phyloP scores from a whole-genome alignment of 2,797 vertebrate genomes.

The Acridotheres tristis region DNA sequence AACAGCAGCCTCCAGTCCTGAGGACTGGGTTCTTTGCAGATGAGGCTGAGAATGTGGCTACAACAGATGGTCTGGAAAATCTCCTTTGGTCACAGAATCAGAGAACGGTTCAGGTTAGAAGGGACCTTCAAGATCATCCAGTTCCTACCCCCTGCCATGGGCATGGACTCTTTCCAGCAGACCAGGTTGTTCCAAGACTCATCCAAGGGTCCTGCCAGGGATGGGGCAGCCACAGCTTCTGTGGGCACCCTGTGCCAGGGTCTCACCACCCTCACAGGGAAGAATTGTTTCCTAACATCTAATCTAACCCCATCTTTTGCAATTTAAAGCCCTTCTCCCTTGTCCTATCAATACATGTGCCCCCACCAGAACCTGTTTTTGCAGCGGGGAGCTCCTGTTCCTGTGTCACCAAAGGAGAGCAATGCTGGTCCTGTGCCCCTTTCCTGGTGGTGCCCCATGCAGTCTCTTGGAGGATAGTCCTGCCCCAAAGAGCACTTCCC shows the following conservation, averaged over 20 bases:
- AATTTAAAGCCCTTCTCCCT: neutral
- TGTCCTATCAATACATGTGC: neutral
- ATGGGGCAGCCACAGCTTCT: neutral
- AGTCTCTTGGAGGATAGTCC: neutral
- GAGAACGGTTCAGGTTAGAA: neutral
- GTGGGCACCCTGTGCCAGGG: accelerated
- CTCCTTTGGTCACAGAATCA: neutral
- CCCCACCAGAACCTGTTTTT: neutral
- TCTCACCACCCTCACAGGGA: neutral
- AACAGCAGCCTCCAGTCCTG: neutral
- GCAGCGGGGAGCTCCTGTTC: neutral
- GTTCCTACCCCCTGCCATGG: neutral
- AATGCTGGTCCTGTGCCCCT: neutral
- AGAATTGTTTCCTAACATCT: neutral
- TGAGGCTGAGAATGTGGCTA: neutral
- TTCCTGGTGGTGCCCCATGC: neutral
- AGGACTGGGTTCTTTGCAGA: neutral
- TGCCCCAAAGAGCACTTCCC: neutral
- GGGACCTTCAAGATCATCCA: too few relatives aligned
- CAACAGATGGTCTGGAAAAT: neutral
- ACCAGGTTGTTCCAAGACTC: accelerated
- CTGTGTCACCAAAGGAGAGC: accelerated
- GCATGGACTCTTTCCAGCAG: neutral
- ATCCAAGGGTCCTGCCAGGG: accelerated
- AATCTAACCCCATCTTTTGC: neutral